phyloP scores from a whole-genome alignment of 2,888 invertebrate genomes.

The Catocala fraxini region DNA sequence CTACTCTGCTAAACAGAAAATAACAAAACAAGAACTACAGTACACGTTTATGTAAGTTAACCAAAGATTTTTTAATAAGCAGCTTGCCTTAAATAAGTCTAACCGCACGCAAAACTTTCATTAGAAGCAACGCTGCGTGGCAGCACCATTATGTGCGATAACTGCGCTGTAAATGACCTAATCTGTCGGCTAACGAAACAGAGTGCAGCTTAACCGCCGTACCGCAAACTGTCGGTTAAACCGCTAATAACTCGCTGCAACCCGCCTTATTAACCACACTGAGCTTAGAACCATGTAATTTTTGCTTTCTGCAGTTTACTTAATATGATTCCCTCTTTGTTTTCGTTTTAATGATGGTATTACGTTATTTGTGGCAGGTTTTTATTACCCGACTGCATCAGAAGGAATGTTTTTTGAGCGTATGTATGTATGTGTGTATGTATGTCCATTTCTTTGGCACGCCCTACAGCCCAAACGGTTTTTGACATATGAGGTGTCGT shows the following conservation, averaged over 20 bases:
- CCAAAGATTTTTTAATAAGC: not conserved
- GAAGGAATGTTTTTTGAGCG: no score
- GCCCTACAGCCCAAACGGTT: no score
- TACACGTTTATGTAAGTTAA: not conserved
- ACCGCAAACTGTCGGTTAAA: conserved; percentile 30
- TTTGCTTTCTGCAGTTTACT: not conserved
- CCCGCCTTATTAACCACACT: conserved; percentile 20
- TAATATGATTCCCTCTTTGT: not conserved
- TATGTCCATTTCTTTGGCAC: no score
- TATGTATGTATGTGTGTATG: no score
- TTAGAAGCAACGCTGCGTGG: conserved; percentile 25
- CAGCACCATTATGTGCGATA: conserved; percentile 28
- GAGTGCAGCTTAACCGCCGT: conserved; percentile 29
- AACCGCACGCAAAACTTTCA: conserved; percentile 28
- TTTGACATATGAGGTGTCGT: no score
- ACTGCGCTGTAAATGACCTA: conserved; percentile 33
- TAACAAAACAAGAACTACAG: not conserved
- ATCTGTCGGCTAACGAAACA: conserved; percentile 33
- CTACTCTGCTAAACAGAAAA: not conserved
- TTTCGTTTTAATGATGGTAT: not conserved
- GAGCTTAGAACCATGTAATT: not conserved
- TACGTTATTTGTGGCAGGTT: no score
- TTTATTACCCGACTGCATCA: no score
- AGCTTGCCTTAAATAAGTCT: conserved; percentile 19
- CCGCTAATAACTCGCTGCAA: conserved; percentile 42